Percentiles rank a stretch among this genome's conserved stretches.
Evolutionary conservation across 2,888 invertebrate genomes (phyloP).

Genomic region (Drosophila prolongata): DNA sequence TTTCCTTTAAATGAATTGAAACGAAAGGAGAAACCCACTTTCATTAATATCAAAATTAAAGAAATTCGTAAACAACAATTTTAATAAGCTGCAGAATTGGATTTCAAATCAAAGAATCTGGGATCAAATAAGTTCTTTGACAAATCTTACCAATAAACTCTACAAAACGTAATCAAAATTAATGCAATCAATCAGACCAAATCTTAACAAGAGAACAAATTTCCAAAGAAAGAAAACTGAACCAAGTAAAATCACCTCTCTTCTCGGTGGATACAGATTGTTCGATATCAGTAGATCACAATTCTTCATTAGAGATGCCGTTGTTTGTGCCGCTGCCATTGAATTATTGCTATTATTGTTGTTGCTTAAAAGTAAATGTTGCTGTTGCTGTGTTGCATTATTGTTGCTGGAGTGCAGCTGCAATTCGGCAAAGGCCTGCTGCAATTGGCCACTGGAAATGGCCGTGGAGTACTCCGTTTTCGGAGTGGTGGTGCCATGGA

Average conservation of each 20-base stretch:
- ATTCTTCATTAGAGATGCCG: conserved; percentile 78
- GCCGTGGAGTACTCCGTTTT: conserved; percentile 79
- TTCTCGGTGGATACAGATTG: conserved; percentile 84
- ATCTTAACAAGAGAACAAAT: too few relatives aligned
- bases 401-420: conserved; percentile 59
- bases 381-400: conserved; percentile 49
- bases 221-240: background rate
- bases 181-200: background rate
- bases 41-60: background rate
- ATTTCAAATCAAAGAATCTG: background rate
- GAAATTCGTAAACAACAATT: background rate
- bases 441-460: conserved; percentile 73
- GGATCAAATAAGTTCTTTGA: background rate
- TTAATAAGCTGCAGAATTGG: background rate
- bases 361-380: conserved; percentile 76
- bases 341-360: conserved; percentile 80
- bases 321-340: conserved; percentile 52
- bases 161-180: background rate
- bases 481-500: conserved; percentile 75
- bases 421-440: conserved; percentile 69
- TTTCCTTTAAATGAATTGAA: too few relatives aligned
- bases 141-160: background rate
- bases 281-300: conserved; percentile 84
- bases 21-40: background rate
- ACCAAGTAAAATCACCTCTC: conserved; percentile 77